A percentile compares a stretch with the other conserved stretches of the same genome.
These are phyloP conservation scores for Isoperla grammatica DNA, from an alignment of 2,888 invertebrate species.

Conservation along the genomic window DNA sequence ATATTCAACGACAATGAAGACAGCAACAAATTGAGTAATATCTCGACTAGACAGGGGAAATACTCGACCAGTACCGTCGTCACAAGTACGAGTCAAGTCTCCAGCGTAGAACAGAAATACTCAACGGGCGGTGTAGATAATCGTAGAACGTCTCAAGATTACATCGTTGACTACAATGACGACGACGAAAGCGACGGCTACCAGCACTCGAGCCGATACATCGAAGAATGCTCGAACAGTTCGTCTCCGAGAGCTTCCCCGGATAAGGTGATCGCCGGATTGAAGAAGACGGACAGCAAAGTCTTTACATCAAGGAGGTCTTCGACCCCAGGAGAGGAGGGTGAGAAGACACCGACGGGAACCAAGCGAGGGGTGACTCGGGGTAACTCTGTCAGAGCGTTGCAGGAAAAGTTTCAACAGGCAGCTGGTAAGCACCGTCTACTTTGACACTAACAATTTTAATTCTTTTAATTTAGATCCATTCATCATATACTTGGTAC, in stretches of 20 bases:
- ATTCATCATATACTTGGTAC: too few relatives aligned
- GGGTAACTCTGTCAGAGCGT: constrained; percentile 69
- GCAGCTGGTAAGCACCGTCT: constrained; percentile 52
- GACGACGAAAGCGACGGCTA: constrained; percentile 25
- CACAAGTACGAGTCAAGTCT: background rate
- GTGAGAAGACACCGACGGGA: constrained; percentile 23
- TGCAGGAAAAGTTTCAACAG: constrained; percentile 73
- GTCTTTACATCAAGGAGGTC: constrained; percentile 18
- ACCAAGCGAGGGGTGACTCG: constrained; percentile 46
- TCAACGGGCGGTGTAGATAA: constrained; percentile 19
- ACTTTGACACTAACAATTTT: too few relatives aligned
- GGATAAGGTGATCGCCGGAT: background rate
- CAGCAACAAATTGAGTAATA: constrained; percentile 4
- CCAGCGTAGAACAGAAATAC: background rate
- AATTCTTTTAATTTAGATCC: too few relatives aligned
- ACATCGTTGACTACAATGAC: constrained; percentile 9
- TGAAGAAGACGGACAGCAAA: background rate
- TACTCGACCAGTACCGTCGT: background rate
- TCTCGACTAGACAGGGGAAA: background rate
- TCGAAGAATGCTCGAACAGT: background rate
- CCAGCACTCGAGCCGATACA: constrained; percentile 7
- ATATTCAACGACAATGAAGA: constrained; percentile 23
- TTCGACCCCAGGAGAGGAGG: constrained; percentile 22
- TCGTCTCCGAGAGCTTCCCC: constrained; percentile 8
- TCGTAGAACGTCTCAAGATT: constrained; percentile 16